Conservation (phyloP, 2,888 invertebrate species). For the Branchinecta sandiegonensis region DNA sequence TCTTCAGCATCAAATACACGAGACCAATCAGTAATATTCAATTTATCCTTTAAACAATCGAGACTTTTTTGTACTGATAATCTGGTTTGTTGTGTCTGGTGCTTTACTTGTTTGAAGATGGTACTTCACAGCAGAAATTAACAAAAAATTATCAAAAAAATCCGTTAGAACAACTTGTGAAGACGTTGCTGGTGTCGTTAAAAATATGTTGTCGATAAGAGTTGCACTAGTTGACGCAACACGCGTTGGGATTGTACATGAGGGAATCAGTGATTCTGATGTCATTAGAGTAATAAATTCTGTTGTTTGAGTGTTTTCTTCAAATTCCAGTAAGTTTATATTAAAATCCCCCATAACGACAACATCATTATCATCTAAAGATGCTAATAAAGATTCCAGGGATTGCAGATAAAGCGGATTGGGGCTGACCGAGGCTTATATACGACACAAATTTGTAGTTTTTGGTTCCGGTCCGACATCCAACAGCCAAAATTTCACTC, state of each 20-base stretch:
- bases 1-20: no score
- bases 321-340: no score
- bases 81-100: slow-evolving; percentile 3
- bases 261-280: slow-evolving; percentile 11
- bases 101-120: slow-evolving; percentile 1
- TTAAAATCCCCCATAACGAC: no score
- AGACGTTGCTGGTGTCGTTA: no score
- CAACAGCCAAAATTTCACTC: slow-evolving; percentile 11
- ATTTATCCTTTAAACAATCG: no score
- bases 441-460: slow-evolving; percentile 2
- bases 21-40: no score
- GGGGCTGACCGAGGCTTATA: background rate
- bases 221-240: slow-evolving; percentile 7
- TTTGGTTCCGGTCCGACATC: slow-evolving; percentile 4
- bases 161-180: slow-evolving; percentile 6
- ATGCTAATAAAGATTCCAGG: no score
- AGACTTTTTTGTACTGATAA: background rate
- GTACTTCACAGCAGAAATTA: slow-evolving; percentile 1
- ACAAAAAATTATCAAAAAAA: slow-evolving; percentile 1
- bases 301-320: no score
- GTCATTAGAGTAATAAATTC: no score
- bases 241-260: slow-evolving; percentile 11
- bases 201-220: slow-evolving; percentile 1
- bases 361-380: no score
- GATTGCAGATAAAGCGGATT: background rate